Conservation (phyloP, 1,140 invertebrate species). For the Mya arenaria region DNA sequence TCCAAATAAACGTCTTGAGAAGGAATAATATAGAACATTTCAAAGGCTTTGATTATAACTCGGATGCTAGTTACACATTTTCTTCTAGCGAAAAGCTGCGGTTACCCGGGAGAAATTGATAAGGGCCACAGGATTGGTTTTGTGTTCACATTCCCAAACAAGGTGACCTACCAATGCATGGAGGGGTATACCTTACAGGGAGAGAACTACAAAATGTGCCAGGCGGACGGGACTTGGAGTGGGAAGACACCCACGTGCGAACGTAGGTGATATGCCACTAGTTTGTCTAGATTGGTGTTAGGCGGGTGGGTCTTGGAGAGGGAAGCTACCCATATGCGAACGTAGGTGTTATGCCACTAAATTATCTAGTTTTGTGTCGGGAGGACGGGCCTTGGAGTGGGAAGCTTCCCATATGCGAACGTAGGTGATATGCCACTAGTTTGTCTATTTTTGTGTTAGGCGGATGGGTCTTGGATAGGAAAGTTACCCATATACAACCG, state of each 20-base stretch:
- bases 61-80: background rate
- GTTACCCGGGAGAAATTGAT: constrained; percentile 91
- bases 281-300: no score
- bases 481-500: constrained; percentile 88
- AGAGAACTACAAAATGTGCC: constrained; percentile 90
- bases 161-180: constrained; percentile 95
- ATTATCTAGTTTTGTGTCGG: no score
- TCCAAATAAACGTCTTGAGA: no score
- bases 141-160: constrained; percentile 95
- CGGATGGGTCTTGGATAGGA: constrained; percentile 91
- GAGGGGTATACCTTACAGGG: constrained; percentile 96
- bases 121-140: constrained; percentile 95
- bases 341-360: no score
- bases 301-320: constrained; percentile 91
- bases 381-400: constrained; percentile 91
- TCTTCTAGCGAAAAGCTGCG: constrained; percentile 89
- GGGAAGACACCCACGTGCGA: constrained; percentile 87
- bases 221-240: constrained; percentile 92
- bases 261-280: no score
- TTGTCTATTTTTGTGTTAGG: no score
- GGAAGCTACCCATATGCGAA: constrained; percentile 87
- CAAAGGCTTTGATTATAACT: no score
- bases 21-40: no score
- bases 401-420: constrained; percentile 88
- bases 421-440: no score